Percentiles rank a stretch among this genome's conserved stretches.
These are phyloP conservation scores for Pseudachorutes palmiensis DNA, from an alignment of 1,140 invertebrate species.

Conservation along the genomic window DNA sequence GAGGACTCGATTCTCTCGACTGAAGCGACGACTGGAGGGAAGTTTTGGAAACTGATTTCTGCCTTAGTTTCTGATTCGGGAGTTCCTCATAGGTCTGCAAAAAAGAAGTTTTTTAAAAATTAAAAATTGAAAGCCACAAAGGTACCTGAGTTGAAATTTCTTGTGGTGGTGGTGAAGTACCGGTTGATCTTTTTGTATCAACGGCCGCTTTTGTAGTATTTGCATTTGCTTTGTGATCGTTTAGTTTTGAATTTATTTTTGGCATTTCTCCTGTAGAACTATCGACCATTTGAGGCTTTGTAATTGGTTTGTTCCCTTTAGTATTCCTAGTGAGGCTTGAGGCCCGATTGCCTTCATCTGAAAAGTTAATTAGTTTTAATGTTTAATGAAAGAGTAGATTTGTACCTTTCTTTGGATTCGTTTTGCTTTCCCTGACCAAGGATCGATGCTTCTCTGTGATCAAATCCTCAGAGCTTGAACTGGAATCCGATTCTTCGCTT, in stretches of 20 bases:
- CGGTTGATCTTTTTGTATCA: constrained; percentile 40
- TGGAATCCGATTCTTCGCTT: constrained; percentile 24
- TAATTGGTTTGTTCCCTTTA: too few species aligned
- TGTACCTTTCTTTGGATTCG: constrained; percentile 41
- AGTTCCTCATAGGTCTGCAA: constrained; percentile 33
- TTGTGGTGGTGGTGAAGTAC: constrained; percentile 76
- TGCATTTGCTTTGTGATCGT: too few species aligned
- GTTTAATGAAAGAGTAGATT: neutral
- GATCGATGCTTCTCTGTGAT: constrained; percentile 40
- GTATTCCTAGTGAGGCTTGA: too few species aligned
- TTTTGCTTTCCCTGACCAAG: constrained; percentile 22
- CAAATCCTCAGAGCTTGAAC: constrained; percentile 33
- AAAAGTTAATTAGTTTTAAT: neutral
- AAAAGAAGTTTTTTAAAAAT: neutral
- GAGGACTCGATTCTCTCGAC: neutral
- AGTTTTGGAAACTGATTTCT: constrained; percentile 26
- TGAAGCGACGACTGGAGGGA: constrained; percentile 16
- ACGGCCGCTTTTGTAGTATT: neutral
- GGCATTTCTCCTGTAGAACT: neutral
- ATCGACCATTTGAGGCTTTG: constrained; percentile 1
- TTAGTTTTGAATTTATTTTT: too few species aligned
- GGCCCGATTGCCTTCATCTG: neutral
- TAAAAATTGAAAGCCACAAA: neutral
- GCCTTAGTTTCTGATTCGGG: constrained; percentile 10
- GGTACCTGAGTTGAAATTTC: constrained; percentile 74